A percentile compares a stretch with the other conserved stretches of the same genome.
phyloP scores from a whole-genome alignment of 2,888 invertebrate genomes.

The Hypomecis punctinalis region DNA sequence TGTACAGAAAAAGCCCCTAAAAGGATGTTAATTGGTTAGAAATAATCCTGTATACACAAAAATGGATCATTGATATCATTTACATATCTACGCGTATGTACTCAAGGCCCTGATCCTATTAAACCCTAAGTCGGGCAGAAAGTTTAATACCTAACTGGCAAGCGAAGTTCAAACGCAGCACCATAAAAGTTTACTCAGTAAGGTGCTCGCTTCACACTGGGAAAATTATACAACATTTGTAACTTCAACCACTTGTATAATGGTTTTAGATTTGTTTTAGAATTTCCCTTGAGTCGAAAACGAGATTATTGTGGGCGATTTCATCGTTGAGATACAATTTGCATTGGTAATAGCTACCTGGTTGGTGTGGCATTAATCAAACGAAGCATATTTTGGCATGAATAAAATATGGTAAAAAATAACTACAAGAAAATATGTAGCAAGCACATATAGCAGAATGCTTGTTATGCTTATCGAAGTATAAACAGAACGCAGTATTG shows the following conservation, averaged over 20 bases:
- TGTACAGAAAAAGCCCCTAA: no score
- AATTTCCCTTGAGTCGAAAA: conserved; percentile 38
- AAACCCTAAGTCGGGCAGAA: no score
- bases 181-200: conserved; percentile 35
- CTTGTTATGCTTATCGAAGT: no score
- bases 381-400: background rate
- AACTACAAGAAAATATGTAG: no score
- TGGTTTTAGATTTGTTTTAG: conserved; percentile 41
- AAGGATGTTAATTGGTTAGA: no score
- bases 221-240: conserved; percentile 41
- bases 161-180: conserved; percentile 20
- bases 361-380: background rate
- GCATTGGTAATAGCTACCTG: conserved; percentile 21
- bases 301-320: conserved; percentile 32
- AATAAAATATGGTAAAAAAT: no score
- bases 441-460: no score
- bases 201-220: conserved; percentile 33
- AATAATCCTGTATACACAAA: no score
- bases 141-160: background rate
- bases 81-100: no score
- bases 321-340: conserved; percentile 34
- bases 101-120: no score
- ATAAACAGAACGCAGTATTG: no score
- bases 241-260: conserved; percentile 41
- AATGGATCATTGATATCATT: no score